A percentile compares a stretch with the other conserved stretches of the same genome.
Conservation (phyloP, 2,888 invertebrate species). For the Leptopilina drosophilae region DNA sequence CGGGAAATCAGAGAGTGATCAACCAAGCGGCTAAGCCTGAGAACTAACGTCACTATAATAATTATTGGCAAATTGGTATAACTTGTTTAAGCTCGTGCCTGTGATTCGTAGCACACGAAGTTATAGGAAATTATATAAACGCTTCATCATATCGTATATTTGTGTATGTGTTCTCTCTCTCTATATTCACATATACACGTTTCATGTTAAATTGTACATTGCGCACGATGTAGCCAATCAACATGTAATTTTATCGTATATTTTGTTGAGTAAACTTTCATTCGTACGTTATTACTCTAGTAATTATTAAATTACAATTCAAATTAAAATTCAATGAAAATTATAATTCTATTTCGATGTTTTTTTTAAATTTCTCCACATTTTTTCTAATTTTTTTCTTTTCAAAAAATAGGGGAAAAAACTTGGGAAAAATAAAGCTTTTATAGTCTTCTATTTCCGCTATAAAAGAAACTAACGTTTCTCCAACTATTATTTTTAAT, state of each 20-base stretch:
- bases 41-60: slow-evolving; percentile 74
- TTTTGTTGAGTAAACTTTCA: slow-evolving; percentile 2
- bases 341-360: too few relatives aligned
- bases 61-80: slow-evolving; percentile 73
- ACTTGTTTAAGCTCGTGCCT: slow-evolving; percentile 64
- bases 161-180: too few relatives aligned
- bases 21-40: slow-evolving; percentile 61
- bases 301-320: background rate
- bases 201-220: background rate
- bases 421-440: background rate
- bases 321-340: too few relatives aligned
- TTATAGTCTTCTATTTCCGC: background rate
- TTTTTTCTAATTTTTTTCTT: too few relatives aligned
- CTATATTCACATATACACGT: background rate
- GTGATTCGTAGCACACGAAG: slow-evolving; percentile 21
- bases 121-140: slow-evolving; percentile 4
- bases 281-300: background rate
- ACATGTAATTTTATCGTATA: slow-evolving; percentile 7
- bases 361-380: too few relatives aligned
- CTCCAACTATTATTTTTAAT: background rate
- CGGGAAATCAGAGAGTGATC: slow-evolving; percentile 57
- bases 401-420: too few relatives aligned
- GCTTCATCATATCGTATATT: background rate
- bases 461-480: background rate
- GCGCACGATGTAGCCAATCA: background rate